phyloP scores from a whole-genome alignment of 1,140 invertebrate genomes.

The Camponotus pennsylvanicus region DNA sequence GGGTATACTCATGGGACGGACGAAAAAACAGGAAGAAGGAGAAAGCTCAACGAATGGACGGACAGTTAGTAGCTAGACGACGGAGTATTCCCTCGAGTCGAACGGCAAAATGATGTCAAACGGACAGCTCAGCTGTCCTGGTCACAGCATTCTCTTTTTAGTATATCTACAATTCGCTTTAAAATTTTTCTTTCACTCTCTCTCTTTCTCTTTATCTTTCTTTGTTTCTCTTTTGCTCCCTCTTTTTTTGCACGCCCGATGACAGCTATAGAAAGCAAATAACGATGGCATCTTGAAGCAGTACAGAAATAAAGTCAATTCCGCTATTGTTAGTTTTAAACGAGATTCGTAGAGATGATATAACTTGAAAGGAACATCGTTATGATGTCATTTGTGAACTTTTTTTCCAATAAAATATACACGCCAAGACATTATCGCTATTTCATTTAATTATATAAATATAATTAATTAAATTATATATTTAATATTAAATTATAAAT shows the following conservation, averaged over 20 bases:
- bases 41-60: constrained; percentile 74
- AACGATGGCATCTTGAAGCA: constrained; percentile 49
- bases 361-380: constrained; percentile 9
- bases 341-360: constrained; percentile 56
- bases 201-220: not conserved
- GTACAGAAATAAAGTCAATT: constrained; percentile 79
- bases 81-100: constrained; percentile 81
- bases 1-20: constrained; percentile 61
- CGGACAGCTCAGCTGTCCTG: constrained; percentile 83
- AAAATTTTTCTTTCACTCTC: constrained; percentile 72
- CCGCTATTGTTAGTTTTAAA: constrained; percentile 72
- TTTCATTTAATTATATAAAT: not conserved
- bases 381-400: constrained; percentile 48
- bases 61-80: constrained; percentile 76
- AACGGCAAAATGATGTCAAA: constrained; percentile 78
- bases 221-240: not conserved
- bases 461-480: no score
- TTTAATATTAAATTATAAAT: no score
- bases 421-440: not conserved
- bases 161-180: constrained; percentile 71
- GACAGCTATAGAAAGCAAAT: constrained; percentile 44
- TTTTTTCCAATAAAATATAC: not conserved
- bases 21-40: constrained; percentile 55
- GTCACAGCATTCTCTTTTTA: constrained; percentile 71
- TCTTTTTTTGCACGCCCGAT: not conserved